phyloP scores from a whole-genome alignment of 2,113 vertebrate species.

The Tachysurus vachellii region DNA sequence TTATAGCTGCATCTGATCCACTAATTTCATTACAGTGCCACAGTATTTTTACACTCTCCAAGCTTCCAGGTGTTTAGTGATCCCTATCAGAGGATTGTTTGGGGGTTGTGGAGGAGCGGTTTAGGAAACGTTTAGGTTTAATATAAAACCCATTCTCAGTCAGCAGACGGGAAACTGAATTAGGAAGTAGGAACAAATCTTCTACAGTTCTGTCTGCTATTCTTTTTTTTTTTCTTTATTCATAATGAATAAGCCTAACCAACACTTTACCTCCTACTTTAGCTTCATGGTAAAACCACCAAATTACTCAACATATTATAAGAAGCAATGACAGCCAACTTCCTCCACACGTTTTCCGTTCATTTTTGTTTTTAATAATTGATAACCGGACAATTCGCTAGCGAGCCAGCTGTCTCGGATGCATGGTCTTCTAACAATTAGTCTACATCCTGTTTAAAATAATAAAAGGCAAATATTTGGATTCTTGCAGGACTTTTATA shows the following conservation, averaged over 20 bases:
- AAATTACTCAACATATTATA: not conserved
- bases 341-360: too few species aligned
- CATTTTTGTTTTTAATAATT: not conserved
- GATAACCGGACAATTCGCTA: not conserved
- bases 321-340: not conserved
- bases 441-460: not conserved
- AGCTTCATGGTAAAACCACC: not conserved
- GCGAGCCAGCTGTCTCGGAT: not conserved
- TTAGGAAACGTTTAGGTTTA: not conserved
- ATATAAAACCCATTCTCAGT: not conserved
- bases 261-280: not conserved
- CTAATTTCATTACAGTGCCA: not conserved
- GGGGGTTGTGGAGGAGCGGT: not conserved
- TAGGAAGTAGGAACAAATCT: not conserved
- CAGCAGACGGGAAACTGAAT: not conserved
- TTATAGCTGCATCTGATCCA: not conserved
- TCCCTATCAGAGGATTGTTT: not conserved
- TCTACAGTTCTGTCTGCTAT: not conserved
- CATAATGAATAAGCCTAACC: not conserved
- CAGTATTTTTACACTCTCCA: not conserved
- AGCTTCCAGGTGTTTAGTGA: not conserved
- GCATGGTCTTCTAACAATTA: not conserved
- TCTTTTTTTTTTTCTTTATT: not conserved
- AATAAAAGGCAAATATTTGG: not conserved
- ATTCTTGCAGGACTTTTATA: not conserved